A percentile compares a stretch with the other conserved stretches of the same genome.
Evolutionary conservation across 2,888 invertebrate genomes (phyloP).

Genomic region (Lypha dubia): DNA sequence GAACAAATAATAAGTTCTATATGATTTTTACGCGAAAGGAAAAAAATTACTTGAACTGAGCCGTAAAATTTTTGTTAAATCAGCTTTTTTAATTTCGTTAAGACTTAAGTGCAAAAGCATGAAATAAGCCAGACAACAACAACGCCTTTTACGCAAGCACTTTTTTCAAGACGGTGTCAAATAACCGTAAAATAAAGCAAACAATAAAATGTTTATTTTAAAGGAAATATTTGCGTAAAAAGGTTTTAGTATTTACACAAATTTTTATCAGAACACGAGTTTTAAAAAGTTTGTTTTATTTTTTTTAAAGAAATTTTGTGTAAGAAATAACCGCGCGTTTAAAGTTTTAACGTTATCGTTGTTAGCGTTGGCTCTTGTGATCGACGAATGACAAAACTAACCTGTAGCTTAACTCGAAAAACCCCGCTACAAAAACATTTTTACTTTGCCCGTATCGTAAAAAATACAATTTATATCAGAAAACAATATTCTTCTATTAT

Average conservation of each 20-base stretch:
- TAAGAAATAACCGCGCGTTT: constrained; percentile 55
- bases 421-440: constrained; percentile 63
- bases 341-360: constrained; percentile 60
- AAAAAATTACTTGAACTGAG: constrained; percentile 63
- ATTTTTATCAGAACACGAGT: constrained; percentile 47
- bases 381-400: constrained; percentile 79
- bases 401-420: constrained; percentile 75
- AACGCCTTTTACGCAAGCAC: constrained; percentile 38
- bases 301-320: constrained; percentile 4
- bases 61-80: constrained; percentile 64
- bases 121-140: constrained; percentile 43
- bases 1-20: constrained; percentile 38
- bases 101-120: constrained; percentile 63
- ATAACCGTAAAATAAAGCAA: constrained; percentile 63
- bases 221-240: constrained; percentile 61
- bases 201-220: constrained; percentile 35
- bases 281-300: constrained; percentile 22
- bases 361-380: constrained; percentile 78
- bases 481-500: constrained; percentile 53
- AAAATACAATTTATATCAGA: constrained; percentile 48
- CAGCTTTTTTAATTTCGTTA: constrained; percentile 57
- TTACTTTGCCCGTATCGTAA: constrained; percentile 42
- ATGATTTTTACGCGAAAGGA: constrained; percentile 16
- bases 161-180: constrained; percentile 61
- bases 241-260: constrained; percentile 6